Evolutionary conservation across 2,113 vertebrate species (phyloP).

Genomic region (Rhabdornis inornatus): DNA sequence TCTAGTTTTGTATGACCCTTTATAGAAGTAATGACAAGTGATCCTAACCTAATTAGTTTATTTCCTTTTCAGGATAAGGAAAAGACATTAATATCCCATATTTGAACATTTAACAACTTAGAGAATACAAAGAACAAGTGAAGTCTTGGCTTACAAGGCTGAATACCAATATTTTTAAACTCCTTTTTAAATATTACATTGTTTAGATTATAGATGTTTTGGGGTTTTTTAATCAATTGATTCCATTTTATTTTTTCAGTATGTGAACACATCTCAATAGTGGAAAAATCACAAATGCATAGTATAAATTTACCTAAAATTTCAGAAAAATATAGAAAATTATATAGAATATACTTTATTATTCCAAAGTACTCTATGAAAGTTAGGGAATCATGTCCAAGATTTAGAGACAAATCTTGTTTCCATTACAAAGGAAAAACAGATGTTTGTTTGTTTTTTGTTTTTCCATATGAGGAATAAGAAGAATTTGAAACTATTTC

Average conservation of each 20-base stretch:
- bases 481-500: background rate
- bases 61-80: background rate
- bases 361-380: background rate
- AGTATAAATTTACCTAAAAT: background rate
- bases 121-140: background rate
- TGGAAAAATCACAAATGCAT: background rate
- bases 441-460: too few relatives aligned
- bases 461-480: background rate
- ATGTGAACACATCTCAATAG: background rate
- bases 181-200: background rate
- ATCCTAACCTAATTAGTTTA: background rate
- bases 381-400: background rate
- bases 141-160: background rate
- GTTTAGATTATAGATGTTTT: background rate
- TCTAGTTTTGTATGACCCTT: background rate
- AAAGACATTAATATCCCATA: background rate
- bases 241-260: background rate
- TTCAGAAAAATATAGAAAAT: background rate
- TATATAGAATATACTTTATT: background rate
- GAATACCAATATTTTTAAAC: background rate
- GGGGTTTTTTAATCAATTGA: rapidly evolving
- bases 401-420: background rate
- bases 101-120: background rate
- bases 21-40: background rate
- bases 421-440: background rate